Conservation (phyloP, 1,140 invertebrate species). For the Protaetia brevitarsis region DNA sequence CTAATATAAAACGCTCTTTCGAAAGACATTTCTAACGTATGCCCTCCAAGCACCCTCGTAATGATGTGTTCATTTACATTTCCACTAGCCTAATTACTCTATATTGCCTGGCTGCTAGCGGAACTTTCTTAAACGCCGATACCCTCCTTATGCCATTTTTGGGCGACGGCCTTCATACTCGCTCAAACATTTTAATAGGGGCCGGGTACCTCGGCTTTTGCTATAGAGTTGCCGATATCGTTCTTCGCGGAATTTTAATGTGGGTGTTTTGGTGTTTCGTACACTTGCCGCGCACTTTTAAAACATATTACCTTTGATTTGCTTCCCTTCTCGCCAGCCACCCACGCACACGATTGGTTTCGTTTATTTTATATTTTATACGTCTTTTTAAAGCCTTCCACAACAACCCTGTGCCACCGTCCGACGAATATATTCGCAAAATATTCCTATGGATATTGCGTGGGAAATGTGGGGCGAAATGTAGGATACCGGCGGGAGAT, state of each 20-base stretch:
- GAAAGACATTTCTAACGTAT: background rate
- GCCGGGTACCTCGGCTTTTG: background rate
- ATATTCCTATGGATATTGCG: no score
- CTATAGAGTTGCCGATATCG: background rate
- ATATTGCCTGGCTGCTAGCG: conserved; percentile 10
- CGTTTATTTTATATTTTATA: background rate
- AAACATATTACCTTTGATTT: conserved; percentile 6
- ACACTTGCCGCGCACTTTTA: background rate
- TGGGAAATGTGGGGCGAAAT: no score
- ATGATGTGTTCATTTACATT: conserved; percentile 20
- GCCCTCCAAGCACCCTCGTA: background rate
- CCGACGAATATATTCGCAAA: no score
- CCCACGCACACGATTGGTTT: background rate
- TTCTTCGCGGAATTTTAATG: background rate
- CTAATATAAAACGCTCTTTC: background rate
- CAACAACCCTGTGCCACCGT: no score
- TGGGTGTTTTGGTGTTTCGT: conserved; percentile 13
- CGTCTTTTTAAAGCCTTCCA: no score
- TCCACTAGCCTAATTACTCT: conserved; percentile 18
- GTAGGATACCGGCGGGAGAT: no score
- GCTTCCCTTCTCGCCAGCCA: background rate
- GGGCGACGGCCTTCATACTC: conserved; percentile 2
- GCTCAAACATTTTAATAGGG: conserved; percentile 12
- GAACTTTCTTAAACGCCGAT: conserved; percentile 9
- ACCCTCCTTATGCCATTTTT: conserved; percentile 14